Conservation (phyloP, 2,113 vertebrate genomes). For the Myrmecobius fasciatus region DNA sequence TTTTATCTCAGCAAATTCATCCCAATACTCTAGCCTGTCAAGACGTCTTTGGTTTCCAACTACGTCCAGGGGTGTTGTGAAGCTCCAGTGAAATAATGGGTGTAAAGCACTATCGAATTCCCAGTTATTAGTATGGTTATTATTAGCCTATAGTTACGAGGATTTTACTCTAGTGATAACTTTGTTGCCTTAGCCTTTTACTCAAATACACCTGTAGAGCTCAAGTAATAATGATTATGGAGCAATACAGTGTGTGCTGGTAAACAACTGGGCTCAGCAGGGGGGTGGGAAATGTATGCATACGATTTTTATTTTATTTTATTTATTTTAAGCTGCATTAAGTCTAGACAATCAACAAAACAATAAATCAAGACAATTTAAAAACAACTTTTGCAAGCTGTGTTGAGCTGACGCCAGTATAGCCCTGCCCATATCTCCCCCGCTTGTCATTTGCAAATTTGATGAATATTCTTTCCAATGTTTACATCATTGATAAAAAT, state of each 20-base stretch:
- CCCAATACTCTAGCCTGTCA: not conserved
- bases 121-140: not conserved
- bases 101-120: not conserved
- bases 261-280: not conserved
- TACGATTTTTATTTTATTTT: not conserved
- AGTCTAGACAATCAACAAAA: not conserved
- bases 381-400: not conserved
- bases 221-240: not conserved
- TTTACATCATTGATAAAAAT: not conserved
- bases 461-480: not conserved
- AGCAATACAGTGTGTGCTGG: not conserved
- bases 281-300: too few species aligned
- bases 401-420: not conserved
- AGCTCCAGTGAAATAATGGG: not conserved
- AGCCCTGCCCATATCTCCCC: not conserved
- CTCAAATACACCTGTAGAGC: too few species aligned
- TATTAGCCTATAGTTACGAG: not conserved
- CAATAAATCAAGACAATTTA: not conserved
- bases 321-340: not conserved
- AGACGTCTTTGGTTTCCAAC: not conserved
- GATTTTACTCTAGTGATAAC: not conserved
- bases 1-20: not conserved
- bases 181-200: not conserved
- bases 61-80: not conserved
- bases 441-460: not conserved